phyloP scores from a whole-genome alignment of 2,888 invertebrate species.

The Phaonia tiefii region DNA sequence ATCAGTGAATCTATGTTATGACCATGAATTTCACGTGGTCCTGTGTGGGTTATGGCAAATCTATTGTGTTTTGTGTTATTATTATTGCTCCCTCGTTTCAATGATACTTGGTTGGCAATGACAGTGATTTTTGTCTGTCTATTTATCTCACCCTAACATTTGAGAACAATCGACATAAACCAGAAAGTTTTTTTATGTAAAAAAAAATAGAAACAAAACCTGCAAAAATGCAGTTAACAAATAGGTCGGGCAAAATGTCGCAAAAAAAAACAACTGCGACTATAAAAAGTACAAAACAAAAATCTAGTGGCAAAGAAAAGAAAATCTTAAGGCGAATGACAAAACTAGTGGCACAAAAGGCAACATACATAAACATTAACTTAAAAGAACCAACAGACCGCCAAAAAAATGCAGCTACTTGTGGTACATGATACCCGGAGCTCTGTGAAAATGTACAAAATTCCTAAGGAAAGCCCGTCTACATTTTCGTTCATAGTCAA shows the following conservation, averaged over 20 bases:
- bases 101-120: conserved; percentile 60
- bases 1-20: too few relatives aligned
- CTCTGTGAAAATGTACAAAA: conserved; percentile 40
- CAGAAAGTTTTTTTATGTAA: conserved; percentile 49
- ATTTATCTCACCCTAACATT: conserved; percentile 41
- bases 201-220: conserved; percentile 24
- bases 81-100: conserved; percentile 5
- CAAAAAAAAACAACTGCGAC: conserved; percentile 23
- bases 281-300: not conserved
- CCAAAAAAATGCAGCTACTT: conserved; percentile 26
- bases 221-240: conserved; percentile 54
- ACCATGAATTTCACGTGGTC: too few relatives aligned
- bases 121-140: conserved; percentile 55
- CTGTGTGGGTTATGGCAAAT: too few relatives aligned
- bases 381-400: conserved; percentile 15
- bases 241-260: conserved; percentile 57
- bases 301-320: not conserved
- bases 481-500: too few relatives aligned
- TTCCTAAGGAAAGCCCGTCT: conserved; percentile 52
- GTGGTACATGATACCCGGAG: conserved; percentile 35
- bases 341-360: conserved; percentile 14
- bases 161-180: conserved; percentile 50
- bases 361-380: not conserved
- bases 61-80: too few relatives aligned
- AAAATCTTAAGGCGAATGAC: conserved; percentile 15